Evolutionary conservation across 2,113 vertebrate species (phyloP), one percentile per base, ranked within the genome.

Genomic region (Sceloporus undulatus): DNA sequence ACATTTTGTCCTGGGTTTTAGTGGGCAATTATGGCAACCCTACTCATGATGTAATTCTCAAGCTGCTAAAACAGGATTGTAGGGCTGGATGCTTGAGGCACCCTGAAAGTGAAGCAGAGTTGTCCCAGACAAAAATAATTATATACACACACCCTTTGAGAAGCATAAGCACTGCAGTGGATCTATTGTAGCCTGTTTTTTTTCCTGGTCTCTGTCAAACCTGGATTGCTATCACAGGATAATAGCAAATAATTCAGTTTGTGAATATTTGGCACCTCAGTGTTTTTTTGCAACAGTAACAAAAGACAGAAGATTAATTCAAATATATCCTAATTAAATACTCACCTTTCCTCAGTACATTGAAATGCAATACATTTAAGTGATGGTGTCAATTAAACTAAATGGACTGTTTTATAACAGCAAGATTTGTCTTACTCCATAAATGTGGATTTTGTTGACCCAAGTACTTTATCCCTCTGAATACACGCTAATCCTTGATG

Each of bases 361-460:
- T 89, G 71, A 73, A 40, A 79, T 62, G 76, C 77, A 4, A 42
- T 9, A 86, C 48, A 34, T 88, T 84, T 48, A 79, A 62, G 62
- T 91, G 88, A 84, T 8, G 40, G 19, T 79, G 84, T 79, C 34
- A 82, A 78, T 52, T 90, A 74, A 91, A 77, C 71, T 86, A 42
- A 52, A 18, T 65, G 27, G 40, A n/a, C 14, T 62, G 79, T 40
- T 80, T 29, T 80, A 85, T 11, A 73, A 54, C 48, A 23, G 25
- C 23, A 59, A 54, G 76, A 80, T 89, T 19, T 59, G 19, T 27
- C 27, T 80, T 82, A 82, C 23, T 74, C 59, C 85, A 2, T 88
- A 5, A 2, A 13, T 78, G 59, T 79, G 84, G 0, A 54, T 54
- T 83, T 87, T 89, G 23, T 0, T 83, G 85, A 56, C 75, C 81